phyloP scores from a whole-genome alignment of 2,888 invertebrate species.

The Ormyrus pomaceus region DNA sequence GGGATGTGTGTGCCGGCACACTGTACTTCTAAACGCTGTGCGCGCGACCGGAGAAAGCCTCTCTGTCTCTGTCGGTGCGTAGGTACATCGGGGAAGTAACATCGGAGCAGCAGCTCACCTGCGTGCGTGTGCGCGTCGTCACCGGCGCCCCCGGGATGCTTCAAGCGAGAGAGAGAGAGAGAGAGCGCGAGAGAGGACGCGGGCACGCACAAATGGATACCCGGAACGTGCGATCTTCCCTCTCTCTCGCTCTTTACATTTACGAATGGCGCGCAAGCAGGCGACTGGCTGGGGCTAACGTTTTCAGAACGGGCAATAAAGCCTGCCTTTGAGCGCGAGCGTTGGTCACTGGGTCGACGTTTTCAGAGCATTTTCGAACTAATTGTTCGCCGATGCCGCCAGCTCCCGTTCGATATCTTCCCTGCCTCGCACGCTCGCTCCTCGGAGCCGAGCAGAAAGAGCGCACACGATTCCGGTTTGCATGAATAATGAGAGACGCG shows the following conservation, averaged over 20 bases:
- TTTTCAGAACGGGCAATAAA: slow-evolving; percentile 69
- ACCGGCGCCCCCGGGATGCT: slow-evolving; percentile 14
- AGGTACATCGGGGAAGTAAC: not conserved
- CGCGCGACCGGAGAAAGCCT: slow-evolving; percentile 11
- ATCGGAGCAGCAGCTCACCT: not conserved
- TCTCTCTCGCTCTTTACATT: slow-evolving; percentile 31
- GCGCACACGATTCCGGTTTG: slow-evolving; percentile 5
- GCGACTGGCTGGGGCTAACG: slow-evolving; percentile 72
- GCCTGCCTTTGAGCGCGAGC: slow-evolving; percentile 55
- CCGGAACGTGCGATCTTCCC: slow-evolving; percentile 42
- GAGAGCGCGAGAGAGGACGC: not conserved
- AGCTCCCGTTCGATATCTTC: slow-evolving; percentile 43
- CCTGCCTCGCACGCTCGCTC: slow-evolving; percentile 38
- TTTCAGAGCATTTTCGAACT: slow-evolving; percentile 67
- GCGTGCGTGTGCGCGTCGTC: slow-evolving; percentile 6
- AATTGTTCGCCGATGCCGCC: slow-evolving; percentile 64
- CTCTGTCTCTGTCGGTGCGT: not conserved
- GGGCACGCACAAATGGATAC: slow-evolving; percentile 42
- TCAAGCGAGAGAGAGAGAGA: slow-evolving; percentile 1
- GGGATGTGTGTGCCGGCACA: slow-evolving; percentile 5
- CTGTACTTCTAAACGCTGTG: not conserved
- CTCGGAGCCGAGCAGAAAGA: not conserved
- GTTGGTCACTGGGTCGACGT: slow-evolving; percentile 68
- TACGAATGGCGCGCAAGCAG: slow-evolving; percentile 34
- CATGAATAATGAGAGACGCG: slow-evolving; percentile 20